Evolutionary conservation across 2,888 invertebrate genomes (phyloP), one percentile per base, ranked within the genome.

Genomic region (Hirudinaria manillensis): DNA sequence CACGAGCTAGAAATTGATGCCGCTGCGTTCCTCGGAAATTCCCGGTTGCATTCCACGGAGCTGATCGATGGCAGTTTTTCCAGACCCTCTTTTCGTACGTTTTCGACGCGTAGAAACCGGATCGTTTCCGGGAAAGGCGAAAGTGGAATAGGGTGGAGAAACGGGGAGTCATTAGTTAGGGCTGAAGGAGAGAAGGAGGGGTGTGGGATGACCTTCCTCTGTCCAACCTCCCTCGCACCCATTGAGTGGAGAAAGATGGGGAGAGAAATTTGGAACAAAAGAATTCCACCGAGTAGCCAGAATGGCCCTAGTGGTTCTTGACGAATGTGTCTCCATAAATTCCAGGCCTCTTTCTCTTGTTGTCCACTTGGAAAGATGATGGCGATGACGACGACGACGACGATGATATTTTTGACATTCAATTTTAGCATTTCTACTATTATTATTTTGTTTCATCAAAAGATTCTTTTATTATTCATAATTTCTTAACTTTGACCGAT

Each of bases 71-170:
- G 65, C 32, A 29, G 65, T 65, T 65, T 27, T 27, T 32, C 27
- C 32, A 32, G 65, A 65, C 65, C 21, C 29, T 27, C 27, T 32
- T 65, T 32, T 65, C 29, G 65, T 32, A 65, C 16, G 70, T 51
- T n/a, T 4, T 34, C 45, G 21, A 51, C 51, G 10, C 36, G 24
- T n/a, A 70, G 32, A 38, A 51, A 32, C n/a, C 67, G 36, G 67
- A 32, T n/a, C 19, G 27, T 16, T 34, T 67, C 36, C 34, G 24
- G 67, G 55, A 53, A 27, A 29, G 24, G 53, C 27, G 29, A 32
- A 72, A 72, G 32, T 24, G 55, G n/a, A 27, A 21, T 45, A 72
- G 55, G 55, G 36, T 10, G 70, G 27, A 24, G 70, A 36, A 55
- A 38, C 53, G 19, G 55, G 32, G 29, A 38, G 72, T 21, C n/a